Evolutionary conservation across 1,140 invertebrate species (phyloP), one percentile per base, ranked within the genome.

Genomic region (Belonocnema kinseyi): DNA sequence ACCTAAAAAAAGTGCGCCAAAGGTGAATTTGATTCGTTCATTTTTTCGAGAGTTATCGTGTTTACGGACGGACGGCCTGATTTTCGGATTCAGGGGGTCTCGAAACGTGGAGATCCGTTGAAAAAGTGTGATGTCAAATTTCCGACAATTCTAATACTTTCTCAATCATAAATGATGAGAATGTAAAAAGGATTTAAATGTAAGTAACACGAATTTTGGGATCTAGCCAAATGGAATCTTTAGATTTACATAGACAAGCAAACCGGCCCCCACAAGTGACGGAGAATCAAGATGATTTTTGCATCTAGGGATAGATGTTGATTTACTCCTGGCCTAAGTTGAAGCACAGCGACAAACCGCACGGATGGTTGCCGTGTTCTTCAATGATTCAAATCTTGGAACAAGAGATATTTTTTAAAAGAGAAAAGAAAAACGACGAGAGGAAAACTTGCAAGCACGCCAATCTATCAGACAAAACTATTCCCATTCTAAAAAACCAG

Each of bases 251-350:
- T 54, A 54, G 53, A 3, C 53, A 19, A 54, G 16, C 16, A 54
- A n/a, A 54, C n/a, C 11, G 53, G 53, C 8, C 17, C n/a, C 19
- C 53, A 54, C 17, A 17, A 17, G 17, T 54, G 40, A 46, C 40
- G 26, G 52, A 54, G 17, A 54, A 54, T 54, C 53, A 17, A 17
- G n/a, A 54, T 54, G n/a, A 54, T 54, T 54, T 54, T 54, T 54
- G 53, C 53, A 17, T 54, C 13, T 54, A 54, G 17, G 17, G 53
- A 54, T 54, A 17, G n/a, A 54, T 17, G 53, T 54, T 54, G 53
- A 54, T 54, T 54, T 54, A 54, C 19, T 54, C 53, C 17, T 54
- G 53, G 53, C n/a, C 53, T 17, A 17, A 54, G 8, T 54, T 54
- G 19, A 54, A 54, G 53, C 17, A 19, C 16, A 19, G 16, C 53